Base-by-base conservation (phyloP, 1,140 invertebrate genomes). In the Euborellia annulipes region DNA sequence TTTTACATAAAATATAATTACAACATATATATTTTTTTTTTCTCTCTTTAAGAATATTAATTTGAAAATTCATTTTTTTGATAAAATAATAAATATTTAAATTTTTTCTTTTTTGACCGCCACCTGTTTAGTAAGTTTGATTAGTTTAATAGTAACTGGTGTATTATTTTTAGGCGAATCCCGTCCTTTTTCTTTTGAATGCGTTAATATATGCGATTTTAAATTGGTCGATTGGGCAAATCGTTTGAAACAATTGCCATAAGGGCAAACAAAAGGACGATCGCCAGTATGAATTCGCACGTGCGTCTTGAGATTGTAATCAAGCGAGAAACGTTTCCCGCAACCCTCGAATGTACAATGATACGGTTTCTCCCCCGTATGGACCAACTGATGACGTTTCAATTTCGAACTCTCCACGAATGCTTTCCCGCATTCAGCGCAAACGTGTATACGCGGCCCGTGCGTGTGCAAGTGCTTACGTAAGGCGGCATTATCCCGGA, bases 161-260 rank as follows among this genome's bases (percentile, higher is more conserved):
- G n/a, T n/a, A n/a, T n/a, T n/a, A n/a, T n/a, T n/a, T n/a, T n/a
- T n/a, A n/a, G n/a, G n/a, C n/a, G n/a, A n/a, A n/a, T n/a, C n/a
- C n/a, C n/a, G n/a, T n/a, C n/a, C n/a, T n/a, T n/a, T n/a, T n/a
- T n/a, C 84, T 69, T 96, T 96, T 44, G 92, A 89, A 67, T 97
- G 93, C 48, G 92, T 98, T 53, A 96, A 71, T 68, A 96, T 95
- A 66, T 97, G 93, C 53, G 91, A 96, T 64, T 98, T 97, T 17
- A 98, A 72, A 67, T 97, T 98, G 50, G 92, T 97, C 36, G 88
- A 93, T 67, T 97, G 92, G 32, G 93, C 93, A 72, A 98, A 98
- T 62, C 95, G 95, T 66, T 96, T 96, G 63, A 90, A 94, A 68
- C 93, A 98, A 30, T 90, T 90, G 63, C 96, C 92, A 66, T 97